phyloP scores from a whole-genome alignment of 2,113 vertebrate species.

The Amia ocellicauda region DNA sequence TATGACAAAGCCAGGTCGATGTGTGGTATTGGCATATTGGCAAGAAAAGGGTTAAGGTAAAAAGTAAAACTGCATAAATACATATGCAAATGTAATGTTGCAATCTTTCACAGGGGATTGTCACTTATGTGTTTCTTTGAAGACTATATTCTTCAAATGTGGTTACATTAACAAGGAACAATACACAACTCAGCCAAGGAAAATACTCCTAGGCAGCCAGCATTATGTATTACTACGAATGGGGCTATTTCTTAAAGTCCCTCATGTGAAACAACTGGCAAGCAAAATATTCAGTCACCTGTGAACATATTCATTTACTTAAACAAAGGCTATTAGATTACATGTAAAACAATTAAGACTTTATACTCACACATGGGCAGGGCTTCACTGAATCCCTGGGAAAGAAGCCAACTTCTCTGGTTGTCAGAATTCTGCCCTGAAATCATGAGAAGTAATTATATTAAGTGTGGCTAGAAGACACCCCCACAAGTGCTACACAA shows the following conservation, averaged over 20 bases:
- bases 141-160: too few species aligned
- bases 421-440: constrained; percentile 86
- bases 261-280: neutral
- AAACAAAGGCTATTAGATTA: neutral
- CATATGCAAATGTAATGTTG: too few species aligned
- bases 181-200: neutral
- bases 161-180: neutral
- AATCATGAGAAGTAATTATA: constrained; percentile 52
- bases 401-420: constrained; percentile 91
- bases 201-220: neutral
- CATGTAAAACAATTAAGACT: constrained; percentile 26
- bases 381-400: constrained; percentile 93
- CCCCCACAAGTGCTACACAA: constrained; percentile 54
- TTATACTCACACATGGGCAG: constrained; percentile 85
- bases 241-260: neutral
- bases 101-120: too few species aligned
- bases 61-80: too few species aligned
- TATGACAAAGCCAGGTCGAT: too few species aligned
- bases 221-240: neutral
- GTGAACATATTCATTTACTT: constrained; percentile 5
- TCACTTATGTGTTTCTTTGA: too few species aligned
- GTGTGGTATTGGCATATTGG: too few species aligned
- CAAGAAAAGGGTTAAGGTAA: too few species aligned
- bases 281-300: constrained; percentile 3
- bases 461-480: constrained; percentile 40